Conservation (phyloP, 1,140 invertebrate genomes). For the Meloidogyne hapla region DNA sequence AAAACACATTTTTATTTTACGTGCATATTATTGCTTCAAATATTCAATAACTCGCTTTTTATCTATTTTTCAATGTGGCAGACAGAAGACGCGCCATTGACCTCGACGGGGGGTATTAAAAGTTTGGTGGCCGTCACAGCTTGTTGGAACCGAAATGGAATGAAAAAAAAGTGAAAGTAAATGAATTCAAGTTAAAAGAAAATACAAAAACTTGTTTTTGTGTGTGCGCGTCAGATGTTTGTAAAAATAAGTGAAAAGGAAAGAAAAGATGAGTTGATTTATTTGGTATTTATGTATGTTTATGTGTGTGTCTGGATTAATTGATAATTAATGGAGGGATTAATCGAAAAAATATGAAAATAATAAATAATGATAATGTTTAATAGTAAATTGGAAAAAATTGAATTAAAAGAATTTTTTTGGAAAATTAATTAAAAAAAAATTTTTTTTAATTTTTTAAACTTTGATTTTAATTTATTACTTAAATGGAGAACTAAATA, state of each 20-base stretch:
- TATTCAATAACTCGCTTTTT: slow-evolving; percentile 1
- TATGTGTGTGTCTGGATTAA: background rate
- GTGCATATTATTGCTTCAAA: background rate
- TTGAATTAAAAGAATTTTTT: too few relatives aligned
- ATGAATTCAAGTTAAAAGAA: background rate
- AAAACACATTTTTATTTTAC: slow-evolving; percentile 1
- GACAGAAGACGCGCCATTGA: slow-evolving; percentile 1
- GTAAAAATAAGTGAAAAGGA: background rate
- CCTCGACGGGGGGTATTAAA: background rate
- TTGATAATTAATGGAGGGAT: background rate
- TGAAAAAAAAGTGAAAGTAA: background rate
- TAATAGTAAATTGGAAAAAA: background rate
- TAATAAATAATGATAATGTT: background rate
- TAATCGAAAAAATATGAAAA: background rate
- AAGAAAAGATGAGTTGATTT: background rate
- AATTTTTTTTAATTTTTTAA: too few relatives aligned
- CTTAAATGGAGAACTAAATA: too few relatives aligned
- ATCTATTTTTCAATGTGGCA: background rate
- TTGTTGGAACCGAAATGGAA: background rate
- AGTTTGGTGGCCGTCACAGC: background rate
- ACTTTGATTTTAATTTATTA: too few relatives aligned
- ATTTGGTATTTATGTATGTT: background rate
- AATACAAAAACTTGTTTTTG: slow-evolving; percentile 6
- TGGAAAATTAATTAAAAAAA: too few relatives aligned
- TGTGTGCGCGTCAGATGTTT: background rate